Base-by-base conservation (phyloP, 2,113 vertebrate genomes). In the Gopherus evgoodei region DNA sequence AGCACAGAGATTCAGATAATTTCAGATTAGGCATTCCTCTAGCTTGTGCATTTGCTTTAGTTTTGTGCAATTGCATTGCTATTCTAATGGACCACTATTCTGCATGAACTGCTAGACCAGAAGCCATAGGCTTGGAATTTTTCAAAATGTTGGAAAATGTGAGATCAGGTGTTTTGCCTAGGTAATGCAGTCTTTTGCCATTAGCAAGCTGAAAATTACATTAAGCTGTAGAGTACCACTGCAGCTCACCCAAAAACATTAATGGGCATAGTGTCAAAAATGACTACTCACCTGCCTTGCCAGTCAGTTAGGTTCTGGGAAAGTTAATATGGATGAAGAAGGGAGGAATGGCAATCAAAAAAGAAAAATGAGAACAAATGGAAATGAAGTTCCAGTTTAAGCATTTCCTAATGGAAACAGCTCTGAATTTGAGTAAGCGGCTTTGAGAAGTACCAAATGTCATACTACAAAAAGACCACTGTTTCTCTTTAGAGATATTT, bases 241-340 rank as follows among this genome's bases (percentile, higher is more conserved):
- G 75, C 79, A 59, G 75, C 81, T 62, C 50, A 89, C 2, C 6
- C 42, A 2, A 91, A 96, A 95, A 93, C 27, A 90, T 6, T 81
- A 75, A 79, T 42, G 0, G 38, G n/a, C 2, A 1, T 19, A 50
- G 49, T 35, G 86, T 94, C 47, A 86, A 29, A 97, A 91, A 85
- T 5, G 4, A 19, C 76, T 82, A 44, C 42, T 96, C 72, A 56
- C 52, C 44, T 93, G 35, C 65, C 97, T 81, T 90, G 85, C 54
- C 88, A 92, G 82, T 25, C 29, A 96, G 88, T 95, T 95, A 93
- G 87, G 56, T 95, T 50, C 76, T 94, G 84, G 96, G 87, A 98
- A 96, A 76, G 93, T 85, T 89, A 86, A 90, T 9, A 2, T 86
- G 84, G 62, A 83, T 94, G 76, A 94, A 95, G 95, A 42, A 96